Base-by-base conservation (phyloP, 2,797 vertebrate species). In the Neomorphus geoffroyi region DNA sequence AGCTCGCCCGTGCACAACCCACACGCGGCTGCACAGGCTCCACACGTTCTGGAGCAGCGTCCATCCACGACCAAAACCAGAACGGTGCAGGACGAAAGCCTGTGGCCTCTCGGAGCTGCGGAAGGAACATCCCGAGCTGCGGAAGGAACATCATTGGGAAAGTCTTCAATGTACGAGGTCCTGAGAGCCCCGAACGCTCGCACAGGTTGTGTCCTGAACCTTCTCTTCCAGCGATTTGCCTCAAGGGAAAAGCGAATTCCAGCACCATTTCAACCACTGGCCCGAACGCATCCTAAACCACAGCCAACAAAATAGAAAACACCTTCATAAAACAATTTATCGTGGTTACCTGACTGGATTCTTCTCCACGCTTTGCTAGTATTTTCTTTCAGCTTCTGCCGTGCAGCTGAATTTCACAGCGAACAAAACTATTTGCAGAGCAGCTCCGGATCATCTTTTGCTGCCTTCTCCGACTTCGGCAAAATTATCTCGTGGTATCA, bases 31-130 rank as follows among this genome's bases (percentile, higher is more conserved):
- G n/a, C 13, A 4, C 1, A 37, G 35, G 15, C 30, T 39, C 12
- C n/a, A 10, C 4, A 0, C 4, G 4, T 2, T 9, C 30, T 1
- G 9, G 8, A 39, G 53, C 4, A 41, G 60, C 2, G 0, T 4
- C 24, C 13, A 5, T 14, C 57, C 10, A 5, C 7, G 65, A 39
- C 18, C 30, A 48, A 32, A n/a, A 33, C 61, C n/a, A n/a, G n/a
- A n/a, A n/a, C n/a, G n/a, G n/a, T n/a, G n/a, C n/a, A n/a, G n/a
- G n/a, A n/a, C n/a, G n/a, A n/a, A n/a, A n/a, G n/a, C n/a, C n/a
- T n/a, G n/a, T n/a, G n/a, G n/a, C n/a, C n/a, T n/a, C n/a, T n/a
- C n/a, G n/a, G n/a, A n/a, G n/a, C n/a, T n/a, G n/a, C n/a, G n/a
- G n/a, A n/a, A n/a, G n/a, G n/a, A n/a, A n/a, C n/a, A n/a, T n/a